Evolutionary conservation across 2,113 vertebrate genomes (phyloP), one percentile per base, ranked within the genome.

Genomic region (Dicrurus megarhynchus): DNA sequence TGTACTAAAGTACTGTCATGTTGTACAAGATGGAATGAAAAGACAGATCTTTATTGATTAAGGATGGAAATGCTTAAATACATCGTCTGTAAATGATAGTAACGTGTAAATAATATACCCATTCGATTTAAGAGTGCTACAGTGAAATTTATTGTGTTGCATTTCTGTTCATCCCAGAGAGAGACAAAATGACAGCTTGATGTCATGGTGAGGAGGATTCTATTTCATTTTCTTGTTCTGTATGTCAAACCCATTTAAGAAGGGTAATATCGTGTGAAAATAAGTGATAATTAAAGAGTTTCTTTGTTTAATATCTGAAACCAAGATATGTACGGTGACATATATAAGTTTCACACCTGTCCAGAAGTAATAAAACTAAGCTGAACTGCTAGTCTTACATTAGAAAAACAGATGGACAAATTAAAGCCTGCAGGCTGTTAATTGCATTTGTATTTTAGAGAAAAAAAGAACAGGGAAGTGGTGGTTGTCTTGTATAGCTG

Each of bases 261-360:
- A 56, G 32, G 44, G 10, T 57, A 89, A 68, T n/a, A 49, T 13
- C 10, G 35, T 76, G 64, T 94, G 87, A 93, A 93, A 92, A 61
- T 55, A 93, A 81, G 35, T 69, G 53, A 46, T 88, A 93, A 95
- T 87, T 89, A 78, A 73, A 47, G 37, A 50, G 7, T 32, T 63
- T 6, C 1, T 73, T 82, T 93, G 61, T 60, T 80, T 73, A 9
- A 15, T 76, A 47, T 84, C 61, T 83, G 57, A 79, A 88, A 74
- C 19, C 28, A 52, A 76, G 33, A 57, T 39, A 21, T 15, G 14
- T 41, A 24, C 9, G 32, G 52, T 74, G 68, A 35, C 8, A 22
- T 59, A 11, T 47, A 22, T 42, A 10, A 27, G 4, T 71, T 39
- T 85, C 22, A 30, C 65, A 82, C 55, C 47, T 92, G 53, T n/a